These are phyloP conservation scores for Lottia scabra DNA, from an alignment of 2,888 invertebrate genomes.

Conservation along the genomic window DNA sequence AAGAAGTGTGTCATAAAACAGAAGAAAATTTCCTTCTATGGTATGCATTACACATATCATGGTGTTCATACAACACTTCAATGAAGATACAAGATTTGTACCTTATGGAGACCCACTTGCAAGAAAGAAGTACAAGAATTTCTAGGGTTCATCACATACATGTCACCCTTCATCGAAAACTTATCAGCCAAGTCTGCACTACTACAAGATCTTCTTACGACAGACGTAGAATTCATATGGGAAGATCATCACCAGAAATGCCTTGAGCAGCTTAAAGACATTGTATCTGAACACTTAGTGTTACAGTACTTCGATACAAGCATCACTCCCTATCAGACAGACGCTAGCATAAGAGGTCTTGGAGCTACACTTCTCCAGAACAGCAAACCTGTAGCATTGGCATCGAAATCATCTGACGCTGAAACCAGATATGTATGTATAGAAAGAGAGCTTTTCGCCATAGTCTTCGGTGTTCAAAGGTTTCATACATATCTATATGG, in stretches of 20 bases:
- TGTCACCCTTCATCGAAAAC: slow-evolving; percentile 23
- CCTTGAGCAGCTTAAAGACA: slow-evolving; percentile 16
- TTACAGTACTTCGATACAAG: slow-evolving; percentile 23
- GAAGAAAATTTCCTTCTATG: slow-evolving; percentile 23
- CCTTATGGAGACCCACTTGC: slow-evolving; percentile 21
- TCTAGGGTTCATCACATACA: slow-evolving; percentile 27
- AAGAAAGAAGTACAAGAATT: slow-evolving; percentile 26
- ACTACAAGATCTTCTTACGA: slow-evolving; percentile 21
- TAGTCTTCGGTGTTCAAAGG: slow-evolving; percentile 27
- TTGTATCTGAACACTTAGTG: neutral
- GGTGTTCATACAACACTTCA: slow-evolving; percentile 32
- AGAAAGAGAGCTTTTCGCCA: slow-evolving; percentile 30
- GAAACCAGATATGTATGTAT: slow-evolving; percentile 28
- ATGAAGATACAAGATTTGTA: slow-evolving; percentile 20
- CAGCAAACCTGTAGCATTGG: slow-evolving; percentile 26
- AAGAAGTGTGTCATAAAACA: slow-evolving; percentile 21
- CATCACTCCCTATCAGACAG: slow-evolving; percentile 12
- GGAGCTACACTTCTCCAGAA: slow-evolving; percentile 28
- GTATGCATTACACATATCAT: slow-evolving; percentile 18
- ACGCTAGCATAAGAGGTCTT: slow-evolving; percentile 23
- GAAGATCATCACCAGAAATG: slow-evolving; percentile 10
- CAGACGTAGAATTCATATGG: slow-evolving; percentile 22
- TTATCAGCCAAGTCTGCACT: slow-evolving; percentile 16
- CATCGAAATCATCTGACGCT: slow-evolving; percentile 21
- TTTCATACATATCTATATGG: slow-evolving; percentile 30